phyloP scores from a whole-genome alignment of 2,888 invertebrate genomes.

The Sarcophaga subvicina region DNA sequence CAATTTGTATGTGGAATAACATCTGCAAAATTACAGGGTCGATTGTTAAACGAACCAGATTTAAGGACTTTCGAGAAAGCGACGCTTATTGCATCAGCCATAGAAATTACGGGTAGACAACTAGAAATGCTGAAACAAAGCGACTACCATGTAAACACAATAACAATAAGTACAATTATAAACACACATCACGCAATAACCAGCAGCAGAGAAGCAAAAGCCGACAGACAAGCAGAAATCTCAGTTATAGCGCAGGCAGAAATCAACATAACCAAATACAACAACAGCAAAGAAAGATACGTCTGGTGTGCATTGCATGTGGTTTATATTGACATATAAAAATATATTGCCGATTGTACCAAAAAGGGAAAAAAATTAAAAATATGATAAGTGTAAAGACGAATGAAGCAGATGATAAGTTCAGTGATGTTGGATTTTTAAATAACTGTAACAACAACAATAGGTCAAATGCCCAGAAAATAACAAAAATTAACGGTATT shows the following conservation, averaged over 20 bases:
- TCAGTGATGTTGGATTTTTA: no score
- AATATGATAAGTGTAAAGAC: background rate
- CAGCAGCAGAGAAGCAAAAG: slow-evolving; percentile 24
- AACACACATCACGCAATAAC: background rate
- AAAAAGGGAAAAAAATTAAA: slow-evolving; percentile 11
- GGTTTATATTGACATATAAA: slow-evolving; percentile 15
- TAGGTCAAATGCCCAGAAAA: no score
- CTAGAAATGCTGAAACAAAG: background rate
- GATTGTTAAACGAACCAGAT: background rate
- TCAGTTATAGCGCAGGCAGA: slow-evolving; percentile 1
- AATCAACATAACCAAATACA: slow-evolving; percentile 4
- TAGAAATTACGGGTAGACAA: background rate
- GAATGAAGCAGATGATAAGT: no score
- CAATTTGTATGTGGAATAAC: background rate
- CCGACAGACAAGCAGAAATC: slow-evolving; percentile 9
- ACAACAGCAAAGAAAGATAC: slow-evolving; percentile 20
- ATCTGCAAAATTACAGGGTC: background rate
- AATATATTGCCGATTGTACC: background rate
- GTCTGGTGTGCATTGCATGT: slow-evolving; percentile 22
- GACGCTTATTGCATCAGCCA: background rate
- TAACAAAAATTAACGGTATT: no score
- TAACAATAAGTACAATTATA: background rate
- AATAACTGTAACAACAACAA: no score
- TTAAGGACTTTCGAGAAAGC: slow-evolving; percentile 2
- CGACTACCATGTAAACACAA: background rate